Percentiles rank a stretch among this genome's conserved stretches.
These are phyloP conservation scores for Eupithecia subfuscata DNA, from an alignment of 2,888 invertebrate species.

Conservation along the genomic window DNA sequence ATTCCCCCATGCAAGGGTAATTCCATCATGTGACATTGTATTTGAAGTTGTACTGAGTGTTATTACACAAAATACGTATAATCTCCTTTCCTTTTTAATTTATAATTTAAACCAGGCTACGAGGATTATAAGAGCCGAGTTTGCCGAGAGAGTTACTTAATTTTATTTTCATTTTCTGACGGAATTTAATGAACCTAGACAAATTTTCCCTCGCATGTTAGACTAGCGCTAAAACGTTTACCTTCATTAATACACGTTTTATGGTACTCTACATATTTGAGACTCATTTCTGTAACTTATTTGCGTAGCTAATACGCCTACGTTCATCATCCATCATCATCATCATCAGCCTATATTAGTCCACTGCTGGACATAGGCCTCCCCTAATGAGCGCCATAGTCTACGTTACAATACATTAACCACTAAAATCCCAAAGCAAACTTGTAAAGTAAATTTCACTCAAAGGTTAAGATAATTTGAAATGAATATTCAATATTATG, in stretches of 20 bases:
- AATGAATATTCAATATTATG: constrained; percentile 28
- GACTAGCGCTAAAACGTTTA: neutral
- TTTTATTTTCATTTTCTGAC: neutral
- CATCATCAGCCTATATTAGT: too few species aligned
- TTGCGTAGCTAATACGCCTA: constrained; percentile 12
- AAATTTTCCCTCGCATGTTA: neutral
- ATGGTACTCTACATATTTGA: neutral
- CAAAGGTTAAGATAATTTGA: constrained; percentile 17
- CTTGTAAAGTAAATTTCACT: constrained; percentile 18
- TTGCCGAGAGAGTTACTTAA: neutral
- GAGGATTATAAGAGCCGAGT: neutral
- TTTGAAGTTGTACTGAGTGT: neutral
- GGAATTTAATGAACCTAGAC: neutral
- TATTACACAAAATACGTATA: neutral
- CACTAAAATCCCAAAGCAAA: constrained; percentile 11
- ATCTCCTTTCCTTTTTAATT: neutral
- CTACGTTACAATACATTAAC: neutral
- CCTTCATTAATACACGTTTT: neutral
- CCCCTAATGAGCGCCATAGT: too few species aligned
- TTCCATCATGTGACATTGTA: neutral
- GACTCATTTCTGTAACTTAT: constrained; percentile 2
- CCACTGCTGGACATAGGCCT: too few species aligned
- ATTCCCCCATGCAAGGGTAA: constrained; percentile 29
- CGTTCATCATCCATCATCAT: too few species aligned
- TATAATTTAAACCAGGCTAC: neutral